Conservation (phyloP, 2,113 vertebrate species). For the Ceyx margarethae region DNA sequence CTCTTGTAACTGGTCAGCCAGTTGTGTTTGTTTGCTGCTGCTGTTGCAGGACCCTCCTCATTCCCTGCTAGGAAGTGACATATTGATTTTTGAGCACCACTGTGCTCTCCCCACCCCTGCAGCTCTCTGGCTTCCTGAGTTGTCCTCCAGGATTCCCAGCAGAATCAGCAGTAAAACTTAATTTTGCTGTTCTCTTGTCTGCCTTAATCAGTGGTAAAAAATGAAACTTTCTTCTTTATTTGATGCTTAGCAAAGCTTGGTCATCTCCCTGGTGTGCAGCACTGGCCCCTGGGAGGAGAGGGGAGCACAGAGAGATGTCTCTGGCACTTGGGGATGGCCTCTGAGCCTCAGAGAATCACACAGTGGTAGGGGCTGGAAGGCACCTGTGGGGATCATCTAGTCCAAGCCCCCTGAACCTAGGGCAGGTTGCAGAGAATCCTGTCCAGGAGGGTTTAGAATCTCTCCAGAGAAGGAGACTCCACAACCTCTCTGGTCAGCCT, state of each 20-base stretch:
- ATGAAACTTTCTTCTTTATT: background rate
- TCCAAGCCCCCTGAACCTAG: background rate
- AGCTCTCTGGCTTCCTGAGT: background rate
- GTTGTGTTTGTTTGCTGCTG: background rate
- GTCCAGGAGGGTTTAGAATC: background rate
- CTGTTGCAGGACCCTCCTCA: background rate
- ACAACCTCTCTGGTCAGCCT: background rate
- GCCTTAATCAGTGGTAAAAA: background rate
- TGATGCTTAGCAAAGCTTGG: background rate
- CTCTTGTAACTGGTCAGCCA: background rate
- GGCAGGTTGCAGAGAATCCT: background rate
- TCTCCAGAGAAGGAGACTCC: background rate
- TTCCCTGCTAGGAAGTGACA: background rate
- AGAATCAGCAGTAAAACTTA: background rate
- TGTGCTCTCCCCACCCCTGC: background rate
- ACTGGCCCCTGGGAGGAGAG: background rate
- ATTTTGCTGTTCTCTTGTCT: background rate
- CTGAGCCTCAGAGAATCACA: background rate
- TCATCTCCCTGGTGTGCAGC: background rate
- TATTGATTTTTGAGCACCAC: background rate
- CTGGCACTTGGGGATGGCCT: background rate
- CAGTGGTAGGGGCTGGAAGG: no score
- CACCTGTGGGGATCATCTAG: background rate
- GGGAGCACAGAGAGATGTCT: background rate
- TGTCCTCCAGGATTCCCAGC: background rate